Percentiles rank a stretch among this genome's conserved stretches.
Evolutionary conservation across 1,140 invertebrate genomes (phyloP).

Genomic region (Lepidurus packardi): DNA sequence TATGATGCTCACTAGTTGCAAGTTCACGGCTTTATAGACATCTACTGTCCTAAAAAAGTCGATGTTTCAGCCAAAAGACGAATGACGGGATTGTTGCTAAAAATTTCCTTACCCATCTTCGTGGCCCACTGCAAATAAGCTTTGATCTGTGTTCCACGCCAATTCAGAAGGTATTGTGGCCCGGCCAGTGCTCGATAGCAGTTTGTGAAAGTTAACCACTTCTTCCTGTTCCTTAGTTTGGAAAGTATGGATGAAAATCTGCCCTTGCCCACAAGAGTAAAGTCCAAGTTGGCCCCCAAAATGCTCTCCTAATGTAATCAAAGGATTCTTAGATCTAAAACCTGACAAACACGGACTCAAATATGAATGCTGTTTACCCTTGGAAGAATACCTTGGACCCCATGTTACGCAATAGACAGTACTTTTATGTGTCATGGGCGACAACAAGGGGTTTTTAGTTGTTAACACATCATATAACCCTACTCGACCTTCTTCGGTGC

Average conservation of each 20-base stretch:
- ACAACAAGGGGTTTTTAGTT: constrained; percentile 41
- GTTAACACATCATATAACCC: constrained; percentile 46
- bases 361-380: not conserved
- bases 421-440: constrained; percentile 27
- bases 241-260: constrained; percentile 9
- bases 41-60: constrained; percentile 41
- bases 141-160: constrained; percentile 57
- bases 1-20: constrained; percentile 43
- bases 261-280: not conserved
- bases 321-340: not conserved
- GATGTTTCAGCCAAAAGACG: not conserved
- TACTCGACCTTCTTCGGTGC: constrained; percentile 65
- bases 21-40: constrained; percentile 35
- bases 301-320: not conserved
- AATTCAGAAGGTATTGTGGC: constrained; percentile 48
- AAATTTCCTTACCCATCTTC: constrained; percentile 51
- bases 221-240: not conserved
- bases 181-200: not conserved
- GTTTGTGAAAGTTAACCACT: not conserved
- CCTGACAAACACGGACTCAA: not conserved
- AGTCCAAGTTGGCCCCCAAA: not conserved
- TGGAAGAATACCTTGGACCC: not conserved
- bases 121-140: constrained; percentile 54
- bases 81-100: not conserved
- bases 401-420: constrained; percentile 2